Conservation (phyloP, 64 coral and sea anemone species). For the Anthopleura sola region DNA sequence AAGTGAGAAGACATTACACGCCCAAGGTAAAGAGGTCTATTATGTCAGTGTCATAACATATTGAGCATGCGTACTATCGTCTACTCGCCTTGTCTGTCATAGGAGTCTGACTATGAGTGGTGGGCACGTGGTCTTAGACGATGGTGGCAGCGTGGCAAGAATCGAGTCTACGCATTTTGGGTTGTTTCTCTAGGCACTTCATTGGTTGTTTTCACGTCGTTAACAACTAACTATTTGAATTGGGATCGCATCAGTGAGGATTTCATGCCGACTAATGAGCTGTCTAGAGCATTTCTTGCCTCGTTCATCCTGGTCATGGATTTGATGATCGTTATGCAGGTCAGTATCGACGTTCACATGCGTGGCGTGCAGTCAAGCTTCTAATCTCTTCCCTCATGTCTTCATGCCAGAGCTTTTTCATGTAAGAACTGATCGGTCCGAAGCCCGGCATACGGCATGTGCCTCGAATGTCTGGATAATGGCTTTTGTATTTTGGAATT, state of each 20-base stretch:
- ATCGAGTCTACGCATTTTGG: constrained; percentile 79
- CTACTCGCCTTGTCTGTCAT: neutral
- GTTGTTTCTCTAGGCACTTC: constrained; percentile 61
- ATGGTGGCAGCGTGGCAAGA: constrained; percentile 62
- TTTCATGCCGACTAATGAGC: constrained; percentile 66
- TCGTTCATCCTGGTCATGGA: constrained; percentile 88
- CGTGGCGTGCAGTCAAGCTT: too few species aligned
- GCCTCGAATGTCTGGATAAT: too few species aligned
- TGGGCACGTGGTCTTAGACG: constrained; percentile 62
- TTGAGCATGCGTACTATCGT: neutral
- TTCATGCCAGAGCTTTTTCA: too few species aligned
- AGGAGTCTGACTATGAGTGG: constrained; percentile 4
- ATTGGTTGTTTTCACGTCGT: constrained; percentile 50
- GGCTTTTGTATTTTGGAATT: too few species aligned
- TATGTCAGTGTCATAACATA: too few species aligned
- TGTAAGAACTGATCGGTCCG: too few species aligned
- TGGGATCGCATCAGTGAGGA: constrained; percentile 80
- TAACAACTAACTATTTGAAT: constrained; percentile 75
- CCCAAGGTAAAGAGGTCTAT: too few species aligned
- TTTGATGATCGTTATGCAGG: constrained; percentile 36
- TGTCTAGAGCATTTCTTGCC: constrained; percentile 66
- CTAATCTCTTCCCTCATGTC: too few species aligned
- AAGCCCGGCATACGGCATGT: too few species aligned
- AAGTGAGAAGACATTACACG: too few species aligned
- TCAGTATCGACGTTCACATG: neutral